Evolutionary conservation across 2,888 invertebrate genomes (phyloP), one percentile per base, ranked within the genome.

Genomic region (Alloplasta piceator): DNA sequence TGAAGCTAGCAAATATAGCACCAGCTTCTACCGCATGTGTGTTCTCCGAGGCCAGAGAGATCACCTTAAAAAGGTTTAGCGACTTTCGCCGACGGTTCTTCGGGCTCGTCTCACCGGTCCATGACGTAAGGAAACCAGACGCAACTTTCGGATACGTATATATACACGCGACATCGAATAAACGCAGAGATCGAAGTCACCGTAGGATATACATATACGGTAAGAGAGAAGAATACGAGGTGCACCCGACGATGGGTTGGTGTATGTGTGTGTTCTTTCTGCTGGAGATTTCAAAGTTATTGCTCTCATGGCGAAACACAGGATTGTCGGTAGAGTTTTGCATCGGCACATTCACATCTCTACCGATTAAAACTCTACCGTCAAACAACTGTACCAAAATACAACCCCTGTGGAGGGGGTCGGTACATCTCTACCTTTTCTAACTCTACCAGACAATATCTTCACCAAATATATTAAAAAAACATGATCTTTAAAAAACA

Each of bases 71-170:
- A 78, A 75, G 78, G 74, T 81, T 75, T 71, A 46, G 48, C 48
- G 81, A 75, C 81, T 81, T 78, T 81, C 78, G 81, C 78, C 66
- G 36, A 48, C 50, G 64, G 58, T 58, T 74, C 48, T 38, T 26
- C 66, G 56, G 39, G 61, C 50, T 3, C 61, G 78, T 78, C 68
- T 73, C 66, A 78, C 81, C 74, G 81, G 78, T 81, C 70, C 74
- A 56, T 78, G 78, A 81, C 81, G 81, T 56, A 81, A 81, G 38
- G 48, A 74, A 36, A 52, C 50, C 74, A 67, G 74, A 78, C 74
- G 74, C 81, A 78, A 81, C 81, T 81, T 81, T 81, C 78, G 78
- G 81, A 81, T 70, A 58, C 68, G 58, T 66, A 26, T 64, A 64
- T 46, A 43, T 64, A 56, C 16, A 64, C 16, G 26, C 26, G 26